Evolutionary conservation across 2,888 invertebrate species (phyloP).

Genomic region (Rhingia rostrata): DNA sequence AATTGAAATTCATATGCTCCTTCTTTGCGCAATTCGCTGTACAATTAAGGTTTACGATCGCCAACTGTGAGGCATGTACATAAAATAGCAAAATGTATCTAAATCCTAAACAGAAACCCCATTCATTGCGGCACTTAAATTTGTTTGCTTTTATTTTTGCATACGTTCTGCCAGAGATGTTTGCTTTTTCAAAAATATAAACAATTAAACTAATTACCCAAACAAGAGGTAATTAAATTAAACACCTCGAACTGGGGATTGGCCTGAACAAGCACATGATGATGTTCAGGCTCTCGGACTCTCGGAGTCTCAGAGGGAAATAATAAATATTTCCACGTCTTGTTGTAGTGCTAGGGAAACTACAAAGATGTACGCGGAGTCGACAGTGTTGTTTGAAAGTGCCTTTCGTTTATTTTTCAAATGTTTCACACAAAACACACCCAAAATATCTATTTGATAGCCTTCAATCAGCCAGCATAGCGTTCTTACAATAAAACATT

Average conservation of each 20-base stretch:
- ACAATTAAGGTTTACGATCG: conserved; percentile 30
- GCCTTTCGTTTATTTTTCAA: too few relatives aligned
- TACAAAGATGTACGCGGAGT: too few relatives aligned
- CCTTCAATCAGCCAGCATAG: too few relatives aligned
- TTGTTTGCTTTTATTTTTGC: background rate
- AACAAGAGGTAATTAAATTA: conserved; percentile 47
- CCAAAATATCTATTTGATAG: too few relatives aligned
- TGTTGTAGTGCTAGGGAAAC: too few relatives aligned
- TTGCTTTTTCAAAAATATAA: conserved; percentile 52
- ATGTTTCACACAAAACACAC: too few relatives aligned
- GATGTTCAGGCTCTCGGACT: background rate
- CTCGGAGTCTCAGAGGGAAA: too few relatives aligned
- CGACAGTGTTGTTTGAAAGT: too few relatives aligned
- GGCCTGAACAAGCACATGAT: background rate
- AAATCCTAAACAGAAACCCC: background rate
- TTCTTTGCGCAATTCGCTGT: background rate
- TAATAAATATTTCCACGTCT: too few relatives aligned
- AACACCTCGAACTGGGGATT: conserved; percentile 1
- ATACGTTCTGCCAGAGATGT: conserved; percentile 12
- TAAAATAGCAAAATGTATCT: background rate
- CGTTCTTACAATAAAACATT: too few relatives aligned
- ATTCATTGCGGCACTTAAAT: background rate
- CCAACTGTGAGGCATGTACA: background rate
- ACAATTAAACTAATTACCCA: conserved; percentile 60
- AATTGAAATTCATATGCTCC: background rate